Conservation (phyloP, 2,888 invertebrate genomes). For the Spodoptera exigua region DNA sequence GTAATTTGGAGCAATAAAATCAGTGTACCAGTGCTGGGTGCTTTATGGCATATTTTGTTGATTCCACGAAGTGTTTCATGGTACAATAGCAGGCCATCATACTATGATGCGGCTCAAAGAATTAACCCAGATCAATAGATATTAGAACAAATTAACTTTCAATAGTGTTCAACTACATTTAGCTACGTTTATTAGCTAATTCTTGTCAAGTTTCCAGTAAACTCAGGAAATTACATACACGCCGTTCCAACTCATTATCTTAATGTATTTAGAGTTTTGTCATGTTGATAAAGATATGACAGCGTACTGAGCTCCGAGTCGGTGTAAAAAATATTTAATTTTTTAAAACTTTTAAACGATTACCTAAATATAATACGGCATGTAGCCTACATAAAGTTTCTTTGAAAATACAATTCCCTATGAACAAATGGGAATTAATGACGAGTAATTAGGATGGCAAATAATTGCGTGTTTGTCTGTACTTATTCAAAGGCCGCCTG, state of each 20-base stretch:
- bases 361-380: constrained; percentile 1
- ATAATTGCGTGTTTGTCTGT: constrained; percentile 71
- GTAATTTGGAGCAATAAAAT: constrained; percentile 75
- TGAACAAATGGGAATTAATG: constrained; percentile 62
- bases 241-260: constrained; percentile 27
- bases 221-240: constrained; percentile 19
- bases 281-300: constrained; percentile 14
- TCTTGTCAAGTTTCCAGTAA: constrained; percentile 40
- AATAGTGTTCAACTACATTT: constrained; percentile 34
- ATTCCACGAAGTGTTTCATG: constrained; percentile 57
- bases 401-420: constrained; percentile 16
- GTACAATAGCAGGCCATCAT: constrained; percentile 41
- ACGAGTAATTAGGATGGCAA: constrained; percentile 67
- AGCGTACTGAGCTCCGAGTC: not conserved
- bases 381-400: not conserved
- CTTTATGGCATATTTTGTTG: constrained; percentile 54
- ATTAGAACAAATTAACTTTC: constrained; percentile 24
- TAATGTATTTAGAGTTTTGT: constrained; percentile 13
- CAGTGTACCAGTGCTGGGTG: constrained; percentile 46
- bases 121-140: constrained; percentile 24
- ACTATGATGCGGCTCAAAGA: constrained; percentile 12
- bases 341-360: not conserved
- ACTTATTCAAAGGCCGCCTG: constrained; percentile 62
- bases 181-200: constrained; percentile 27
- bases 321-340: constrained; percentile 1